Conservation (phyloP, 37 sponge, comb jelly and placozoan genomes). For the Mnemiopsis leidyi region DNA sequence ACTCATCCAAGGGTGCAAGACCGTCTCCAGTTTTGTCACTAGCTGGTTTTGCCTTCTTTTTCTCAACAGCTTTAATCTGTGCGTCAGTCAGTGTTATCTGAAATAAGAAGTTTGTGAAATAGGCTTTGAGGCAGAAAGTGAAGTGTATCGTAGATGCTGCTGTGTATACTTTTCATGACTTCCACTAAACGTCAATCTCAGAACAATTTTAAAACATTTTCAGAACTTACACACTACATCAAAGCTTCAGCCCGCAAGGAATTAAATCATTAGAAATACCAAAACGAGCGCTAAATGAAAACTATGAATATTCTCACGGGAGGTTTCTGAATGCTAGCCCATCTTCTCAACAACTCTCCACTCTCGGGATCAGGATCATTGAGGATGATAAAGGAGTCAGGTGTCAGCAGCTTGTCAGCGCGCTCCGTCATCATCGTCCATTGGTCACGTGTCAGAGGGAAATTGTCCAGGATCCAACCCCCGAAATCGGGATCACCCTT, state of each 20-base stretch:
- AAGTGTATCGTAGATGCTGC: too few relatives aligned
- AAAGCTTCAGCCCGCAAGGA: too few relatives aligned
- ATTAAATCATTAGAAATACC: too few relatives aligned
- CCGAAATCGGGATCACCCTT: constrained; percentile 74
- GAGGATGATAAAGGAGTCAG: constrained; percentile 83
- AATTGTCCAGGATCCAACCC: constrained; percentile 96
- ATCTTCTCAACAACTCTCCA: constrained; percentile 6
- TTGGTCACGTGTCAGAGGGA: constrained; percentile 86
- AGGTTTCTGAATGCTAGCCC: constrained; percentile 15
- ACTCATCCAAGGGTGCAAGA: constrained; percentile 26
- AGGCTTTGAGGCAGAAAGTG: too few relatives aligned
- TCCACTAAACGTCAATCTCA: neutral
- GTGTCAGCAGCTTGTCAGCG: constrained; percentile 77
- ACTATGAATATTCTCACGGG: neutral
- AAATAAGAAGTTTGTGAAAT: neutral
- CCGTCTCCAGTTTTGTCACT: constrained; percentile 52
- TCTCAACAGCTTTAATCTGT: constrained; percentile 55
- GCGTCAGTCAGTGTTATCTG: constrained; percentile 38
- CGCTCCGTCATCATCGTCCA: constrained; percentile 79
- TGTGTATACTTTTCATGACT: neutral
- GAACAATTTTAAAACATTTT: too few relatives aligned
- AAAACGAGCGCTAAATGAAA: neutral
- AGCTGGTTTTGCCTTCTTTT: constrained; percentile 62
- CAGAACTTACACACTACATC: too few relatives aligned
- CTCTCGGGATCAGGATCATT: constrained; percentile 70